Conservation (phyloP, 2,113 vertebrate genomes). For the Ophiodon elongatus region DNA sequence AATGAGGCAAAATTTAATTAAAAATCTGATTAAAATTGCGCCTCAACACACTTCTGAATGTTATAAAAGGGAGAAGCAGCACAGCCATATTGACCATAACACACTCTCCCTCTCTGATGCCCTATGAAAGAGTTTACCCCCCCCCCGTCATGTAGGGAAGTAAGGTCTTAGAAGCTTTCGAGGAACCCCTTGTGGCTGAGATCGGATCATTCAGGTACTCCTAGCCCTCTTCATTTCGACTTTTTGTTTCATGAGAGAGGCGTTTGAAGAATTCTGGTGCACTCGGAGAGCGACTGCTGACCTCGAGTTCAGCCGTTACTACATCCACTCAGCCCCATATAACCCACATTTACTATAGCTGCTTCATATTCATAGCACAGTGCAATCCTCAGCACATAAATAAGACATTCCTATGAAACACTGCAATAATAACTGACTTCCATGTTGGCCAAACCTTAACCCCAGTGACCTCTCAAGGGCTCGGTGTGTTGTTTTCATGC, state of each 20-base stretch:
- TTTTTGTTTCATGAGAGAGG: conserved; percentile 18
- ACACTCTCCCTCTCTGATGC: conserved; percentile 19
- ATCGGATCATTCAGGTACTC: conserved; percentile 40
- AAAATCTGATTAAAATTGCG: conserved; percentile 61
- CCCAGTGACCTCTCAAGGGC: conserved; percentile 57
- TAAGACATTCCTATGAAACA: conserved; percentile 68
- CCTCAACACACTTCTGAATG: conserved; percentile 26
- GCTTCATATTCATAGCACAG: conserved; percentile 73
- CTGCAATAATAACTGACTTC: conserved; percentile 63
- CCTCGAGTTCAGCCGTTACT: conserved; percentile 60
- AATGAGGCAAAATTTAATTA: conserved; percentile 60
- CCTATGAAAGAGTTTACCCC: conserved; percentile 35
- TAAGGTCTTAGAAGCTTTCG: neutral
- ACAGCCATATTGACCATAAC: conserved; percentile 29
- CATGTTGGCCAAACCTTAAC: conserved; percentile 43
- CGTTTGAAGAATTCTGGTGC: conserved; percentile 21
- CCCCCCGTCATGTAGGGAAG: conserved; percentile 24
- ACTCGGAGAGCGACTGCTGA: conserved; percentile 41
- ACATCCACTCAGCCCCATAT: conserved; percentile 36
- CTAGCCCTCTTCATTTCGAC: conserved; percentile 29
- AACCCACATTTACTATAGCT: conserved; percentile 54
- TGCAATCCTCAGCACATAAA: conserved; percentile 69
- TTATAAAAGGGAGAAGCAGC: conserved; percentile 43
- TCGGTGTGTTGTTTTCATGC: conserved; percentile 27
- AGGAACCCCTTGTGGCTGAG: conserved; percentile 35